Percentiles rank a stretch among this genome's conserved stretches.
Evolutionary conservation across 1,140 invertebrate genomes (phyloP).

Genomic region (Eriosoma lanigerum): DNA sequence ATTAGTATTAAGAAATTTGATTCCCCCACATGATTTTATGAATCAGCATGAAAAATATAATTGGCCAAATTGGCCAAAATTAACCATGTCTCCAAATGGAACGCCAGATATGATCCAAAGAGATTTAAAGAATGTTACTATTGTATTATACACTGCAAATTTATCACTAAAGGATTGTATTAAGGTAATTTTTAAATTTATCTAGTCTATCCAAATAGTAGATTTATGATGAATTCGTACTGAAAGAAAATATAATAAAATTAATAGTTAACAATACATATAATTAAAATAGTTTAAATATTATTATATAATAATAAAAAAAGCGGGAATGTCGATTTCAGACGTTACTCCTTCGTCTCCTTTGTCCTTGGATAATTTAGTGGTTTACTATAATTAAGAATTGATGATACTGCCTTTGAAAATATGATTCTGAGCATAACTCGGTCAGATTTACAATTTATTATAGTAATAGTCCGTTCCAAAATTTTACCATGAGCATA

Average conservation of each 20-base stretch:
- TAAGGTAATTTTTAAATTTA: conserved; percentile 31
- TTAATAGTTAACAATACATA: neutral
- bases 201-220: too few relatives aligned
- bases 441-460: too few relatives aligned
- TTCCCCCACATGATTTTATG: conserved; percentile 37
- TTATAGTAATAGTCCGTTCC: too few relatives aligned
- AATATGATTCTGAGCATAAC: too few relatives aligned
- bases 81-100: conserved; percentile 25
- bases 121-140: conserved; percentile 37
- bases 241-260: neutral
- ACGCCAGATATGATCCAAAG: conserved; percentile 22
- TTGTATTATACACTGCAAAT: conserved; percentile 22
- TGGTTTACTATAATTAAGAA: too few relatives aligned
- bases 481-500: too few relatives aligned
- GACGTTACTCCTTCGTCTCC: too few relatives aligned
- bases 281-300: neutral
- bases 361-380: too few relatives aligned
- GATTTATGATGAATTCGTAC: neutral
- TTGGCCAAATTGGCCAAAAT: conserved; percentile 43
- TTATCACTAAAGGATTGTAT: conserved; percentile 20
- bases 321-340: too few relatives aligned
- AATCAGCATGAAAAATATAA: conserved; percentile 21
- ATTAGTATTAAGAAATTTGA: conserved; percentile 21
- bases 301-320: neutral
- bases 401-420: too few relatives aligned